These are phyloP conservation scores for Lymantria dispar DNA, from an alignment of 2,888 invertebrate genomes.

Conservation along the genomic window DNA sequence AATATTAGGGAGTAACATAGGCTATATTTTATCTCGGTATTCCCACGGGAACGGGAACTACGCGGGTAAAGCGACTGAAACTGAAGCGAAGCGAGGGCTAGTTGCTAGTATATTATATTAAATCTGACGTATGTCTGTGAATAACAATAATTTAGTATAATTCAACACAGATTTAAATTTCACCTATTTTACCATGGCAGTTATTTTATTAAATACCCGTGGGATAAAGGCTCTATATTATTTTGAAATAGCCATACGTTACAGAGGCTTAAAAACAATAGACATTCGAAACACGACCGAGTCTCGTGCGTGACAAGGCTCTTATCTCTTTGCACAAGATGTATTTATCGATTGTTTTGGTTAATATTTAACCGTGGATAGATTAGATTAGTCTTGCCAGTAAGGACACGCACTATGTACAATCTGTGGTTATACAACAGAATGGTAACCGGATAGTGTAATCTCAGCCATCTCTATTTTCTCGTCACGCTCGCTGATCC, in stretches of 20 bases:
- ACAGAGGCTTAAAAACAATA: slow-evolving; percentile 13
- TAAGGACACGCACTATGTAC: slow-evolving; percentile 7
- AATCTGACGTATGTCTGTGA: no score
- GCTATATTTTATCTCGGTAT: no score
- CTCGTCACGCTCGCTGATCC: slow-evolving; percentile 55
- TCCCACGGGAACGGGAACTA: no score
- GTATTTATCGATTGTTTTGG: slow-evolving; percentile 42
- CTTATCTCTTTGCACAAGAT: slow-evolving; percentile 35
- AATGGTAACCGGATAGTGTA: slow-evolving; percentile 45
- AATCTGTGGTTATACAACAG: slow-evolving; percentile 37
- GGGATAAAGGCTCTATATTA: slow-evolving; percentile 8
- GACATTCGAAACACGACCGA: slow-evolving; percentile 22
- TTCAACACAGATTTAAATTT: no score
- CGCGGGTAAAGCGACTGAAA: no score
- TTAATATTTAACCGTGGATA: slow-evolving; percentile 34
- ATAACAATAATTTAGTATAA: no score
- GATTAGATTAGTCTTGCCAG: slow-evolving; percentile 30
- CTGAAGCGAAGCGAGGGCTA: no score
- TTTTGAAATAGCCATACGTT: slow-evolving; percentile 15
- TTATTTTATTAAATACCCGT: neutral
- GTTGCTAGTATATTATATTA: no score
- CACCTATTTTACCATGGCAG: neutral
- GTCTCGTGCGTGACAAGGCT: slow-evolving; percentile 23
- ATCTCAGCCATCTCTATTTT: slow-evolving; percentile 46
- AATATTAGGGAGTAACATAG: no score